Evolutionary conservation across 1,140 invertebrate species (phyloP), one percentile per base, ranked within the genome.

Genomic region (Drosophila suzukii): DNA sequence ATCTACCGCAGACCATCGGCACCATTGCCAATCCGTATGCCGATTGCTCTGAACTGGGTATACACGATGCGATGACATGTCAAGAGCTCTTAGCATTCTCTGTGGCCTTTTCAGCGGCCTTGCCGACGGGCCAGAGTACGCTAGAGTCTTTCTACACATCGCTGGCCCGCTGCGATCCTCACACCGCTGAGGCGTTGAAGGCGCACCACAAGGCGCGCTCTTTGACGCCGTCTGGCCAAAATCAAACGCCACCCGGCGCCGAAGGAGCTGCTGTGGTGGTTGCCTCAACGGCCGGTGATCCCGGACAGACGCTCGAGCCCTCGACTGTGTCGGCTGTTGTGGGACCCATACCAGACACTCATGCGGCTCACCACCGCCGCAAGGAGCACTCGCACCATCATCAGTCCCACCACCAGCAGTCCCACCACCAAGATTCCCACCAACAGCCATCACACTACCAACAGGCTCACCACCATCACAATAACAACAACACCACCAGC

Each of bases 51-150:
- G 94, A 93, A 67, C 91, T 84, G 86, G 94, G 84, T 84, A 94
- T 93, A 90, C 93, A 90, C 81, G 93, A 92, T 92, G 94, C 95
- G 10, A 96, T 98, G 94, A 98, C 97, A 2, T 98, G 97, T 93
- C 97, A 97, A 92, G 97, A 99, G 93, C 94, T 98, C 2, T 93
- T 99, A 44, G 97, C 97, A 34, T 93, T 98, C 30, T 97, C 97
- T 49, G 97, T 98, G 44, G 97, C 97, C 10, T 94, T 99, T 30
- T 97, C 97, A 78, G 97, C 97, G 1, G 97, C 97, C 2, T 92
- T 98, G 63, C 97, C 97, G 17, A 98, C 97, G 6, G 96, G 96
- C 41, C 97, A 97, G 93, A 94, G 97, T 34, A 96, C 96, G 5
- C 92, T 97, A 20, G 96, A 97, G 78, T 96, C 96, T 3, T 96